These are phyloP conservation scores for Nyctereutes procyonoides DNA, from an alignment of 2,113 vertebrate genomes.

Conservation along the genomic window DNA sequence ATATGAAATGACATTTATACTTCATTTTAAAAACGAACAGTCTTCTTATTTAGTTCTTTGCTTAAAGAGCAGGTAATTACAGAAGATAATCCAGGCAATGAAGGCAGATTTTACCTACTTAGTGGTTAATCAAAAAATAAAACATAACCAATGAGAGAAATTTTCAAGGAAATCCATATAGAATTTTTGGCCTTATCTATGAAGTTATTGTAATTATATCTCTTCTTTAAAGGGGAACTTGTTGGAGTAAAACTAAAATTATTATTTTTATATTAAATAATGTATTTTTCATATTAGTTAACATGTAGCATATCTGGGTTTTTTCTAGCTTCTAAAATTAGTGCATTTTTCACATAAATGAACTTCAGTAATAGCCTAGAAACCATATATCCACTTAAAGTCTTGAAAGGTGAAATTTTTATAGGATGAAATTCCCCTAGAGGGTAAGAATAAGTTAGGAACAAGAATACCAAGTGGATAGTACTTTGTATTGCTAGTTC, in stretches of 20 bases:
- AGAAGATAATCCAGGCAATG: conserved; percentile 26
- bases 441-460: conserved; percentile 44
- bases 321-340: conserved; percentile 40
- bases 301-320: neutral
- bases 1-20: conserved; percentile 66
- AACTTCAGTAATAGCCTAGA: neutral
- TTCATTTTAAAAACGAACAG: conserved; percentile 62
- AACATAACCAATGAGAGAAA: neutral
- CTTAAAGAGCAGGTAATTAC: conserved; percentile 61
- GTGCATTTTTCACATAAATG: conserved; percentile 7
- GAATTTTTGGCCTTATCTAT: conserved; percentile 6
- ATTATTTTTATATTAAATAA: conserved; percentile 59
- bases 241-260: neutral
- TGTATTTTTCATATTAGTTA: neutral
- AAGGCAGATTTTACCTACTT: conserved; percentile 37
- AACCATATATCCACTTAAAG: conserved; percentile 42
- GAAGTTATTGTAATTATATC: conserved; percentile 40
- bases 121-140: conserved; percentile 47
- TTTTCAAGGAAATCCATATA: conserved; percentile 19
- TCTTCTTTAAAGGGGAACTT: neutral
- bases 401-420: conserved; percentile 49
- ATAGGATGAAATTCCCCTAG: conserved; percentile 37
- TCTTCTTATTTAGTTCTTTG: conserved; percentile 53
- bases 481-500: conserved; percentile 40
- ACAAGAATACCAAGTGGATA: neutral